Conservation (phyloP, 2,797 vertebrate species). For the Poecilia velifera region DNA sequence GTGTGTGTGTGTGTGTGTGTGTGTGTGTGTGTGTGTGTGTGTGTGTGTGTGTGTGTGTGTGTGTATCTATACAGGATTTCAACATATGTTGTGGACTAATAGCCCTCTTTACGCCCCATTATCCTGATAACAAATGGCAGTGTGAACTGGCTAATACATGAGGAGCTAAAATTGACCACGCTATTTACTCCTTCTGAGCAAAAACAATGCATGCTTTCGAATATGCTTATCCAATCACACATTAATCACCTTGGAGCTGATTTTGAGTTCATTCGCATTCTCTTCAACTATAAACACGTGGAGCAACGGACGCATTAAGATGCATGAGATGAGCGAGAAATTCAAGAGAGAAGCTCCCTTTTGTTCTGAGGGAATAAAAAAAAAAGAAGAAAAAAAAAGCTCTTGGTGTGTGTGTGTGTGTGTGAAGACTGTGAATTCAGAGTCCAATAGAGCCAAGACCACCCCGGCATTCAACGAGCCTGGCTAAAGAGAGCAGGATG, state of each 20-base stretch:
- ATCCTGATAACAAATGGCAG: constrained; percentile 83
- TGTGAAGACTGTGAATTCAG: constrained; percentile 75
- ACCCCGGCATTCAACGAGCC: constrained; percentile 78
- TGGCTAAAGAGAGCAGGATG: constrained; percentile 73
- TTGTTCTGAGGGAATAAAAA: constrained; percentile 78
- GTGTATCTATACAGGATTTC: constrained; percentile 70
- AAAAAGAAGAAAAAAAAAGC: constrained; percentile 27
- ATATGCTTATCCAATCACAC: constrained; percentile 70
- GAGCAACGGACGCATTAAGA: constrained; percentile 67
- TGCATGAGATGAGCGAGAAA: constrained; percentile 67
- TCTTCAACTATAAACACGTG: constrained; percentile 52
- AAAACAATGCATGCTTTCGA: constrained; percentile 64
- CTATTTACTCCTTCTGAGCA: constrained; percentile 72
- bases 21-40: no score
- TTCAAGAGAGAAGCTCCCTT: constrained; percentile 60
- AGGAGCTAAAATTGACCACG: constrained; percentile 71
- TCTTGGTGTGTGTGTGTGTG: constrained; percentile 51
- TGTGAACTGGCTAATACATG: constrained; percentile 75
- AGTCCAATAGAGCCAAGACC: constrained; percentile 73
- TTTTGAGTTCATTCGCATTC: constrained; percentile 28
- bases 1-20: no score
- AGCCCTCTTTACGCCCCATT: constrained; percentile 82
- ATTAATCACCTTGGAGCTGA: constrained; percentile 62
- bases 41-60: constrained; percentile 37
- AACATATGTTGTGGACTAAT: constrained; percentile 81